Evolutionary conservation across 1,140 invertebrate genomes (phyloP).

Genomic region (Tenebrio molitor): DNA sequence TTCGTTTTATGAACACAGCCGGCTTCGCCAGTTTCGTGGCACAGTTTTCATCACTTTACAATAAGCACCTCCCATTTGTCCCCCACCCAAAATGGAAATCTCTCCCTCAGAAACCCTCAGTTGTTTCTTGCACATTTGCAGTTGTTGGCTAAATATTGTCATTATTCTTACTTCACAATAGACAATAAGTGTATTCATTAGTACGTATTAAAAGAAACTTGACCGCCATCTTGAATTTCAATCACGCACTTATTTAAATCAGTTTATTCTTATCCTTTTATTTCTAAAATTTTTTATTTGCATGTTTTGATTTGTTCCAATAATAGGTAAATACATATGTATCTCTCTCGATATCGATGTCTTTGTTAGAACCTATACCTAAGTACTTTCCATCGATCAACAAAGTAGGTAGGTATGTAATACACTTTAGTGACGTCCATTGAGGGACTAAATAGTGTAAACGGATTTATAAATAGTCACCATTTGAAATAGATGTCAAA

Average conservation of each 20-base stretch:
- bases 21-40: too few relatives aligned
- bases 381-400: too few relatives aligned
- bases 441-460: too few relatives aligned
- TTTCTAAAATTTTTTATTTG: too few relatives aligned
- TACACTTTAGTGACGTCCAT: too few relatives aligned
- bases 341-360: too few relatives aligned
- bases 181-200: conserved; percentile 48
- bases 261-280: conserved; percentile 5
- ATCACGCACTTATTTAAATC: conserved; percentile 35
- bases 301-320: too few relatives aligned
- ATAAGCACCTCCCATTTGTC: conserved; percentile 44
- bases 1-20: too few relatives aligned
- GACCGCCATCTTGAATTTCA: conserved; percentile 51
- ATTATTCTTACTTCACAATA: conserved; percentile 47
- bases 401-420: too few relatives aligned
- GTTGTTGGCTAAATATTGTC: conserved; percentile 53
- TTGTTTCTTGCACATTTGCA: conserved; percentile 50
- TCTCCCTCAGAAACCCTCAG: conserved; percentile 41
- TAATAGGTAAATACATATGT: too few relatives aligned
- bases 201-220: conserved; percentile 26
- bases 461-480: too few relatives aligned
- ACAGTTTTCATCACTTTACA: conserved; percentile 30
- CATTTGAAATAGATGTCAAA: not conserved
- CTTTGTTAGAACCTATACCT: too few relatives aligned
- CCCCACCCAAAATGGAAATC: conserved; percentile 39